Conservation (phyloP, 2,888 invertebrate species). For the Podabrus alpinus region DNA sequence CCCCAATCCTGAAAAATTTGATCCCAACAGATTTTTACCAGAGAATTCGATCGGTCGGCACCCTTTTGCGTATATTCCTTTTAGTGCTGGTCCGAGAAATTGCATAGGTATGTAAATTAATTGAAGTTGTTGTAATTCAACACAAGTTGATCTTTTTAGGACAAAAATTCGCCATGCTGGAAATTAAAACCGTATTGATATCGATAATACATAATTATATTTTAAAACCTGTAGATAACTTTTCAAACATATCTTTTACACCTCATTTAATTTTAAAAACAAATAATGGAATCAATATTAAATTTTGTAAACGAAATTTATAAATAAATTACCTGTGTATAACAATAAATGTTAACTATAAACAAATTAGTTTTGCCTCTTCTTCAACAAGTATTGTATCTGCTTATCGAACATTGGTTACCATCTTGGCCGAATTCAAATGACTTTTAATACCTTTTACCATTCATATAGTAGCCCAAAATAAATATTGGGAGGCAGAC, state of each 20-base stretch:
- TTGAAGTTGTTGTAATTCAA: neutral
- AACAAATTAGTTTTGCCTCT: no score
- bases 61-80: constrained; percentile 68
- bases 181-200: constrained; percentile 64
- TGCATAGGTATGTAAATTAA: constrained; percentile 62
- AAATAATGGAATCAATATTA: constrained; percentile 53
- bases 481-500: no score
- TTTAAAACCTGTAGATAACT: constrained; percentile 57
- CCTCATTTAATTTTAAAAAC: constrained; percentile 59
- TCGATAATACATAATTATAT: constrained; percentile 60
- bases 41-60: constrained; percentile 61
- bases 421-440: no score
- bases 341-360: no score
- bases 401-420: no score
- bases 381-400: no score
- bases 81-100: constrained; percentile 70
- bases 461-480: no score
- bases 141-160: constrained; percentile 55
- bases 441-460: no score
- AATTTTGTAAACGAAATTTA: constrained; percentile 27
- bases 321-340: neutral
- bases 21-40: constrained; percentile 72
- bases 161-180: constrained; percentile 68
- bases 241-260: constrained; percentile 53
- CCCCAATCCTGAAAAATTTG: no score